phyloP scores from a whole-genome alignment of 53 echinoderm and acorn worm genomes.

The Holothuria leucospilota region DNA sequence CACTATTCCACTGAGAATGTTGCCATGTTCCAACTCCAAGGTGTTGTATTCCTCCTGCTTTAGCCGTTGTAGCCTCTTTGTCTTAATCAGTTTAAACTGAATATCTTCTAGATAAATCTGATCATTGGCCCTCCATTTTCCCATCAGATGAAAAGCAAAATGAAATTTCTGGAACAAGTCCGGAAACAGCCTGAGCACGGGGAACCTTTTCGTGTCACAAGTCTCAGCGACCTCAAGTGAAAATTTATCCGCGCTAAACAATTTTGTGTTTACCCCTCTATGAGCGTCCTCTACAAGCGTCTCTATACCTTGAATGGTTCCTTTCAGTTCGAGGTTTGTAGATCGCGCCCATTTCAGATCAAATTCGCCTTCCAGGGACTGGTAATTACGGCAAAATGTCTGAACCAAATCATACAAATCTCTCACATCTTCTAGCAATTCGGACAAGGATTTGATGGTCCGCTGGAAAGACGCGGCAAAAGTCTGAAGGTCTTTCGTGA shows the following conservation, averaged over 20 bases:
- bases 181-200: conserved; percentile 82
- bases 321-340: conserved; percentile 87
- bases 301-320: conserved; percentile 67
- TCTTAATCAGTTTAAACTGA: conserved; percentile 85
- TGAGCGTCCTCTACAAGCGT: conserved; percentile 66
- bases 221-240: conserved; percentile 93
- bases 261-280: conserved; percentile 71
- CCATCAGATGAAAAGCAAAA: conserved; percentile 76
- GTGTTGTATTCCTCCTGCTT: conserved; percentile 94
- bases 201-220: conserved; percentile 82
- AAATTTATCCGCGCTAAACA: conserved; percentile 90
- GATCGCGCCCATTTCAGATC: conserved; percentile 85
- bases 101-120: conserved; percentile 95
- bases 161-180: conserved; percentile 97
- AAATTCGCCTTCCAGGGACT: conserved; percentile 91
- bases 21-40: conserved; percentile 81
- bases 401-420: conserved; percentile 77
- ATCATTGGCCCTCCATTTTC: conserved; percentile 92
- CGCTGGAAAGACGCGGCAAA: conserved; percentile 76
- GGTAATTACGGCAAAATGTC: conserved; percentile 90
- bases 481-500: conserved; percentile 81
- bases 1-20: conserved; percentile 78
- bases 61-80: conserved; percentile 80
- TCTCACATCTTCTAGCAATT: conserved; percentile 78
- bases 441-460: conserved; percentile 61